A percentile compares a stretch with the other conserved stretches of the same genome.
These are phyloP conservation scores for Salvator merianae DNA, from an alignment of 2,113 vertebrate species.

Conservation along the genomic window DNA sequence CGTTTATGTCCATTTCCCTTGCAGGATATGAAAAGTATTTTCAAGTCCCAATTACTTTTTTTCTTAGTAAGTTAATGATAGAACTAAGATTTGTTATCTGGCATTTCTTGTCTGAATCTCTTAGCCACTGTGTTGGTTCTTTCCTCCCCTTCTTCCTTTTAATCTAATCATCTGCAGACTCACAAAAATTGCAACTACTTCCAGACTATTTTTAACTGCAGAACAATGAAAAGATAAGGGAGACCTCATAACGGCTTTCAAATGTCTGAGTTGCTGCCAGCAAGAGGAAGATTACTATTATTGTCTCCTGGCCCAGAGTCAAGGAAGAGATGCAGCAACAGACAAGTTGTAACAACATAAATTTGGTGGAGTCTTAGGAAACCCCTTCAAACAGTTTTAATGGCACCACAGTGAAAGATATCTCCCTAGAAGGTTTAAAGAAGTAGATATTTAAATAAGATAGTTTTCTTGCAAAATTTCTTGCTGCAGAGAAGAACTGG, in stretches of 20 bases:
- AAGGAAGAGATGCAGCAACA: not conserved
- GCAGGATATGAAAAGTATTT: too few relatives aligned
- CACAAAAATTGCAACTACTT: not conserved
- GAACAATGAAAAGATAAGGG: not conserved
- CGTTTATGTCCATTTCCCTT: too few relatives aligned
- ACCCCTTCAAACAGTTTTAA: not conserved
- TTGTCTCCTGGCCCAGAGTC: conserved; percentile 7
- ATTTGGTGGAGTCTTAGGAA: not conserved
- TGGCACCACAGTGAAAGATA: not conserved
- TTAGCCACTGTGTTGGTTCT: not conserved
- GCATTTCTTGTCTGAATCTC: not conserved
- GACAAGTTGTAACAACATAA: not conserved
- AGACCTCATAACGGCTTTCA: not conserved
- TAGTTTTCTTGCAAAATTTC: not conserved
- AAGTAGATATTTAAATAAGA: not conserved
- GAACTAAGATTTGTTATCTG: not conserved
- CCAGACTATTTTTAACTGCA: not conserved
- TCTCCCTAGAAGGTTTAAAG: not conserved
- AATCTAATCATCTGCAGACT: not conserved
- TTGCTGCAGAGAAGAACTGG: not conserved
- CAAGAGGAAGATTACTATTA: not conserved
- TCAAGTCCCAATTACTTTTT: too few relatives aligned
- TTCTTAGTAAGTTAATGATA: not conserved
- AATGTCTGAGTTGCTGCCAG: not conserved
- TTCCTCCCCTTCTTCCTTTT: not conserved